These are phyloP conservation scores for Napeogenes sylphis DNA, from an alignment of 2,888 invertebrate species.

Conservation along the genomic window DNA sequence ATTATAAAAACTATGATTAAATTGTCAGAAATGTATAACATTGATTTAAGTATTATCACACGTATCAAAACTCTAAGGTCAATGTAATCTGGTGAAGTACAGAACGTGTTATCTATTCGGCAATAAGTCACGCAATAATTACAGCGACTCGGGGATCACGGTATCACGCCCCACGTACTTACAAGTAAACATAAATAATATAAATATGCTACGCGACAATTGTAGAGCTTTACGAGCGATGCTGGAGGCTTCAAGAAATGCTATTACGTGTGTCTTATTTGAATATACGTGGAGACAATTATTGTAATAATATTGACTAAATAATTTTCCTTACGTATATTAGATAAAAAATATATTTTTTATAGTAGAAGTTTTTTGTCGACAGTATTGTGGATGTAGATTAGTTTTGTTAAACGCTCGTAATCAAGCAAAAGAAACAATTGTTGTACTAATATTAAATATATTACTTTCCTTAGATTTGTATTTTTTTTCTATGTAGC, in stretches of 20 bases:
- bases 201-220: slow-evolving; percentile 54
- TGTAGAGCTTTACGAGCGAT: slow-evolving; percentile 35
- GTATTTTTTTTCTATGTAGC: neutral
- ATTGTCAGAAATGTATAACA: neutral
- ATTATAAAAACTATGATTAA: slow-evolving; percentile 11
- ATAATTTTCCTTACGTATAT: no score
- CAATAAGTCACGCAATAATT: slow-evolving; percentile 78
- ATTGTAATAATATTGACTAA: no score
- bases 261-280: neutral
- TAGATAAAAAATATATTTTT: no score
- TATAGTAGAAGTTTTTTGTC: no score
- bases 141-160: slow-evolving; percentile 66
- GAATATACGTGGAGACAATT: neutral
- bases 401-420: no score
- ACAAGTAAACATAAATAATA: slow-evolving; percentile 62
- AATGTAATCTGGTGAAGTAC: slow-evolving; percentile 44
- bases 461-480: no score
- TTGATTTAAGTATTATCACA: neutral
- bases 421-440: no score
- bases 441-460: no score
- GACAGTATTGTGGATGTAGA: no score
- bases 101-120: slow-evolving; percentile 72
- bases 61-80: slow-evolving; percentile 36
- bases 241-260: neutral
- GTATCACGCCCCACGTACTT: slow-evolving; percentile 59